Evolutionary conservation across 2,797 vertebrate species (phyloP).

Genomic region (Paratrypauchen microcephalus): DNA sequence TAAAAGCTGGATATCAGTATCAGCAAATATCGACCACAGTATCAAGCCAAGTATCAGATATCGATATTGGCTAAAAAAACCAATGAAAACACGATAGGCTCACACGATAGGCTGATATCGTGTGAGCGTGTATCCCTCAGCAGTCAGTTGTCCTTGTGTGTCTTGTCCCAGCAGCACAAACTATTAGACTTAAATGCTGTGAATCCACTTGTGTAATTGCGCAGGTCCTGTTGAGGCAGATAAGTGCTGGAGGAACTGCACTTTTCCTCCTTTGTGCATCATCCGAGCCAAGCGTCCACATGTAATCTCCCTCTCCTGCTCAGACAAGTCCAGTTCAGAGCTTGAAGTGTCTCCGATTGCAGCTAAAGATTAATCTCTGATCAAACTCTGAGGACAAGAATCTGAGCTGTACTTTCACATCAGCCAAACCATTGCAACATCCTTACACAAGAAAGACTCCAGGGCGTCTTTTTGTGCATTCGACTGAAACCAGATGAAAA

Average conservation of each 20-base stretch:
- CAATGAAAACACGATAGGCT: too few species aligned
- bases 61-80: too few species aligned
- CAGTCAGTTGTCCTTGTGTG: not conserved
- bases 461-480: too few species aligned
- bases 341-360: not conserved
- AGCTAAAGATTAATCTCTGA: not conserved
- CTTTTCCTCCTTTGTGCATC: not conserved
- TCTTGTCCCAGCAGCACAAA: not conserved
- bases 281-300: not conserved
- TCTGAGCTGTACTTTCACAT: not conserved
- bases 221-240: conserved; percentile 6
- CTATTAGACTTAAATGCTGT: not conserved
- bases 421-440: not conserved
- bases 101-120: too few species aligned
- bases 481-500: not conserved
- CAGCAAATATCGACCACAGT: too few species aligned
- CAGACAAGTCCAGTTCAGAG: not conserved
- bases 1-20: too few species aligned
- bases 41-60: too few species aligned
- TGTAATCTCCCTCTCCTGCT: not conserved
- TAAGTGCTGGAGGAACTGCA: not conserved
- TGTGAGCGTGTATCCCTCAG: not conserved
- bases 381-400: not conserved
- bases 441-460: too few species aligned
- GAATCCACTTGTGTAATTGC: not conserved